Base-by-base conservation (phyloP, 1,140 invertebrate species). In the Ceratina australensis region DNA sequence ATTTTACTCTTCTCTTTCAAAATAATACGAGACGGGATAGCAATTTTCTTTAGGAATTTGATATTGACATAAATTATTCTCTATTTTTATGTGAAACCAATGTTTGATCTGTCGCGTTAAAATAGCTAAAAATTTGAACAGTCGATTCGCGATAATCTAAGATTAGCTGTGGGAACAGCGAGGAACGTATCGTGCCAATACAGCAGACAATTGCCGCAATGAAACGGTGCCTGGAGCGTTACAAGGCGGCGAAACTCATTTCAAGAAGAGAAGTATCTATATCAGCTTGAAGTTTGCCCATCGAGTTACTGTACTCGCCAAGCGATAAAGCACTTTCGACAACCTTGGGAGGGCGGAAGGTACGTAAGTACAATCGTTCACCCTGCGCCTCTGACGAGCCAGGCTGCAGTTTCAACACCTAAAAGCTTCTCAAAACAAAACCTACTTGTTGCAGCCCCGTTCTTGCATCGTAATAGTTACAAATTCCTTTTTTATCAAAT, bases 261-360 rank as follows among this genome's bases (percentile, higher is more conserved):
- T 67, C 59, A 77, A 60, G 74, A 72, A 56, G 60, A 72, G 67
- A 68, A 66, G 50, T 73, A 72, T 75, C 67, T 76, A 54, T 72
- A 28, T 54, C 71, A 26, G 20, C 15, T 20, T 60, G 13, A 61
- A 61, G 60, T 61, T 61, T 60, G 18, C 47, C 49, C 59, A 56
- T 64, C 26, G 50, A 67, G 49, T 67, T 54, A n/a, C 50, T 67
- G 28, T 26, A 28, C 24, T 54, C 24, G 8, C 49, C 10, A 33
- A 20, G 28, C 22, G 26, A 26, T 33, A 54, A 67, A 54, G 65
- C 24, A 54, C 18, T 61, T 61, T 12, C 26, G 60, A 0, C 18
- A 7, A 33, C 18, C 28, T 61, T n/a, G 28, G 28, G 26, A 15
- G 16, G 18, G 33, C 33, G 33, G 33, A 42, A 42, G 33, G 33